phyloP scores from a whole-genome alignment of 2,888 invertebrate species.

The Cephus rjabovi region DNA sequence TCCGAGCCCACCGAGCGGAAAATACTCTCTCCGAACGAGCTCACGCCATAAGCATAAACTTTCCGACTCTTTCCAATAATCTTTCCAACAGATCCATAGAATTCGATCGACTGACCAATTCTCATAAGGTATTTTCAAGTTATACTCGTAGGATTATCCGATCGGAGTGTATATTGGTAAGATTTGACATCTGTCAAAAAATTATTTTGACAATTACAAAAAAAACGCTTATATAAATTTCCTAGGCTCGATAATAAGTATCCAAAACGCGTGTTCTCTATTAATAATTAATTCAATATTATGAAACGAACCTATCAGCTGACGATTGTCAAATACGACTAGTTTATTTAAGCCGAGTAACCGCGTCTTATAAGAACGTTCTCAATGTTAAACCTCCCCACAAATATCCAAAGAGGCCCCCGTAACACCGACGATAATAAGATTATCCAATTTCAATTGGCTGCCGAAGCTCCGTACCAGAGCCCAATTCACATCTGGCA shows the following conservation, averaged over 20 bases:
- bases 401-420: neutral
- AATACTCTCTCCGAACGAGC: neutral
- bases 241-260: neutral
- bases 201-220: too few relatives aligned
- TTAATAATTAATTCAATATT: neutral
- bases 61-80: neutral
- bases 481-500: neutral
- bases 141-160: neutral
- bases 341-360: neutral
- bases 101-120: neutral
- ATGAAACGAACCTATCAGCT: neutral
- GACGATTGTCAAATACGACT: neutral
- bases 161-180: neutral
- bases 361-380: neutral
- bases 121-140: neutral
- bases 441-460: neutral
- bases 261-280: neutral
- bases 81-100: neutral
- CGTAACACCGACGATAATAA: neutral
- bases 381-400: neutral
- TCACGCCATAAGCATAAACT: neutral
- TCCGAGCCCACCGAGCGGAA: neutral
- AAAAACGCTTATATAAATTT: neutral
- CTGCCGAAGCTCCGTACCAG: neutral
- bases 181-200: neutral